These are phyloP conservation scores for Maniola hyperantus DNA, from an alignment of 2,888 invertebrate species.

Conservation along the genomic window DNA sequence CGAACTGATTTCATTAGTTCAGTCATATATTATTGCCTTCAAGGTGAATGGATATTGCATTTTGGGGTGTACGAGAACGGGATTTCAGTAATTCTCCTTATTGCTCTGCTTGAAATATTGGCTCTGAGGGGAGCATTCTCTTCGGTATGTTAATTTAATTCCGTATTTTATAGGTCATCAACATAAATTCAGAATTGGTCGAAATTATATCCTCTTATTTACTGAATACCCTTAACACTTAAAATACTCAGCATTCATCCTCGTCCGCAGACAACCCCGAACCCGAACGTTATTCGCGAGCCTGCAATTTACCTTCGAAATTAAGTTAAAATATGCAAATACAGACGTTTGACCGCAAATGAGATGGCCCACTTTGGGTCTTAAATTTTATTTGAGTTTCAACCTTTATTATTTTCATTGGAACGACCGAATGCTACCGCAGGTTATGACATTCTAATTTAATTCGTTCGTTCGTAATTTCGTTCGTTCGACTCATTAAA, in stretches of 20 bases:
- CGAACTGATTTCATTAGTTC: conserved; percentile 9
- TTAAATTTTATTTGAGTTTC: conserved; percentile 3
- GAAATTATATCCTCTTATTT: too few relatives aligned
- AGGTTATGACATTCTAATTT: background rate
- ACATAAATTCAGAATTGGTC: too few relatives aligned
- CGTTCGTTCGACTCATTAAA: too few relatives aligned
- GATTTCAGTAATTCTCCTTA: conserved; percentile 11
- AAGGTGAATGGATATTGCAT: conserved; percentile 8
- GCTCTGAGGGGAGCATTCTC: background rate
- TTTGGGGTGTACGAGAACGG: conserved; percentile 8
- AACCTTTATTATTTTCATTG: conserved; percentile 7
- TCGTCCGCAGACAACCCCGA: background rate
- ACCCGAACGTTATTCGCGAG: conserved; percentile 11
- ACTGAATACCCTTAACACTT: conserved; percentile 1
- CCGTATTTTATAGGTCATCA: background rate
- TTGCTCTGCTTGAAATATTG: conserved; percentile 10
- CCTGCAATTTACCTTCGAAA: conserved; percentile 32
- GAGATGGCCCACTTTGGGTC: conserved; percentile 12
- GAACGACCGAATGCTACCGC: background rate
- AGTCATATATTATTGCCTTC: conserved; percentile 12
- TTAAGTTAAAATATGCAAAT: conserved; percentile 38
- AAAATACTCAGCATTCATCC: conserved; percentile 22
- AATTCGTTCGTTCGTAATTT: too few relatives aligned
- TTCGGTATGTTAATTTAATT: background rate
- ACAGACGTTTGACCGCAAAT: conserved; percentile 21